Evolutionary conservation across 2,888 invertebrate species (phyloP).

Genomic region (Exephanes ischioxanthus): DNA sequence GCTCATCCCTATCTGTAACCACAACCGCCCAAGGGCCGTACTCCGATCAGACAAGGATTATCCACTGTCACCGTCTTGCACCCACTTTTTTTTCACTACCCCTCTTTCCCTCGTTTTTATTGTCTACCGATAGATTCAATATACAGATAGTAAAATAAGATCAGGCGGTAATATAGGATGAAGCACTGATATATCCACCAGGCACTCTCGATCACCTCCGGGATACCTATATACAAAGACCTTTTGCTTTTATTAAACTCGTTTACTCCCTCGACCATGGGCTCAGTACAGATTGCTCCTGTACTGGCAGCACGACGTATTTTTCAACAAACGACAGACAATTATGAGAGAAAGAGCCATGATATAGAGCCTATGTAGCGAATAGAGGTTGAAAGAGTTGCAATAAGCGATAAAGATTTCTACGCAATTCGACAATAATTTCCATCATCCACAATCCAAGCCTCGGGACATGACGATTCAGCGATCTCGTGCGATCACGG

Average conservation of each 20-base stretch:
- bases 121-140: slow-evolving; percentile 4
- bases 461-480: slow-evolving; percentile 55
- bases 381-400: slow-evolving; percentile 1
- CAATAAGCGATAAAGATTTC: slow-evolving; percentile 43
- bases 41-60: slow-evolving; percentile 76
- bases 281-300: slow-evolving; percentile 28
- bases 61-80: slow-evolving; percentile 72
- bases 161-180: background rate
- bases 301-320: background rate
- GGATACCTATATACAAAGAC: slow-evolving; percentile 30
- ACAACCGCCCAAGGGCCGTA: slow-evolving; percentile 83
- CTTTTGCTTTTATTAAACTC: slow-evolving; percentile 2
- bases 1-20: slow-evolving; percentile 93
- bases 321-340: slow-evolving; percentile 27
- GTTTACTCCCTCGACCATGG: slow-evolving; percentile 13
- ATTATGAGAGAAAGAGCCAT: background rate
- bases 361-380: background rate
- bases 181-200: slow-evolving; percentile 7
- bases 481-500: slow-evolving; percentile 47
- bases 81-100: slow-evolving; percentile 10
- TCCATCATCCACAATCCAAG: slow-evolving; percentile 64
- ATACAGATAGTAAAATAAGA: background rate
- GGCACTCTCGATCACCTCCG: slow-evolving; percentile 18
- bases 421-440: slow-evolving; percentile 38
- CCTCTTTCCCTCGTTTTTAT: slow-evolving; percentile 10